These are phyloP conservation scores for Elymnias hypermnestra DNA, from an alignment of 1,140 invertebrate species.

Conservation along the genomic window DNA sequence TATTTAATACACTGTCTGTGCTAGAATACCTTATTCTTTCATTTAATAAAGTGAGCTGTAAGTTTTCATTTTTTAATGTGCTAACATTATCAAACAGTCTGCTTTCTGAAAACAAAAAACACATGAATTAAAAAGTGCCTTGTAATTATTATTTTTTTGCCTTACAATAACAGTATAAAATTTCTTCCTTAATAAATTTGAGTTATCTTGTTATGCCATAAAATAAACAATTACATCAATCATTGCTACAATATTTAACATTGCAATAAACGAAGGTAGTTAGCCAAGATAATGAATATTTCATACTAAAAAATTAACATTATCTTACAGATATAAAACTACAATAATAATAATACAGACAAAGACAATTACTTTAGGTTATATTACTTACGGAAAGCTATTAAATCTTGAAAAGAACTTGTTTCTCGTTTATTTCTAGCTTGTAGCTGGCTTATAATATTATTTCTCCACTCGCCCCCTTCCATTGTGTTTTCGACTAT, in stretches of 20 bases:
- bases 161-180: too few species aligned
- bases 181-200: too few species aligned
- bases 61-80: constrained; percentile 86
- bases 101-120: constrained; percentile 82
- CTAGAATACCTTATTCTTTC: constrained; percentile 83
- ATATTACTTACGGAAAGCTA: constrained; percentile 68
- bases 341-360: constrained; percentile 35
- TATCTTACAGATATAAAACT: constrained; percentile 17
- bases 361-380: constrained; percentile 42
- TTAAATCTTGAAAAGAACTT: constrained; percentile 66
- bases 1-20: constrained; percentile 51
- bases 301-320: constrained; percentile 9
- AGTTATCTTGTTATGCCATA: too few species aligned
- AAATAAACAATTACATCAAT: constrained; percentile 16
- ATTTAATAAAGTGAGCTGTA: constrained; percentile 89
- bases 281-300: constrained; percentile 11
- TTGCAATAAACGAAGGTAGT: constrained; percentile 7
- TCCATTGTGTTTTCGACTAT: constrained; percentile 47
- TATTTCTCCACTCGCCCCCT: constrained; percentile 67
- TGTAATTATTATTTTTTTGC: too few species aligned
- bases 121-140: too few species aligned
- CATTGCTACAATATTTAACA: constrained; percentile 5
- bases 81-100: constrained; percentile 89
- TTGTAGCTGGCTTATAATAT: constrained; percentile 63
- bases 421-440: constrained; percentile 68